Evolutionary conservation across 2,888 invertebrate species (phyloP).

Genomic region (Conus canariensis): DNA sequence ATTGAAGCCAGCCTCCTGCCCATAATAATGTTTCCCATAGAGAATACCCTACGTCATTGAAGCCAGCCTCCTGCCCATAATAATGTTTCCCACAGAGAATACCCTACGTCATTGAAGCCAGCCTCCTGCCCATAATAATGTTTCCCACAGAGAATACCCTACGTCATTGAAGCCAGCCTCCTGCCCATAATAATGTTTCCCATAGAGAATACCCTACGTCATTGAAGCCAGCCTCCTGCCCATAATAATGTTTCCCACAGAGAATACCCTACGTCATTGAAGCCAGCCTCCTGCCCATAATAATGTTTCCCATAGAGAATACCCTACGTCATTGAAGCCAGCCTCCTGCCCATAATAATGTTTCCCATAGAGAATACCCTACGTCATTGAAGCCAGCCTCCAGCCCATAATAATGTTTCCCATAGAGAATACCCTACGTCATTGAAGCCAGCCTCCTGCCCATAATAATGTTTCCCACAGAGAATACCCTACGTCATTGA

Average conservation of each 20-base stretch:
- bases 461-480: constrained; percentile 51
- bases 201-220: constrained; percentile 85
- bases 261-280: constrained; percentile 86
- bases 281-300: constrained; percentile 84
- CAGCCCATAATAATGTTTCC: no score
- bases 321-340: constrained; percentile 86
- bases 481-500: constrained; percentile 86
- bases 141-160: constrained; percentile 84
- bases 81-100: no score
- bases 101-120: constrained; percentile 86
- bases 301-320: no score
- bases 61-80: constrained; percentile 84
- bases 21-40: no score
- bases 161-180: constrained; percentile 86
- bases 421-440: constrained; percentile 85
- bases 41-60: constrained; percentile 86
- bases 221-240: constrained; percentile 86
- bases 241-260: no score
- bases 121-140: constrained; percentile 84
- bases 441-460: constrained; percentile 86
- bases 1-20: constrained; percentile 86
- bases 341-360: constrained; percentile 84
- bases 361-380: constrained; percentile 84
- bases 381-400: constrained; percentile 86
- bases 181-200: no score